Evolutionary conservation across 2,888 invertebrate species (phyloP), one percentile per base, ranked within the genome.

Genomic region (Melanchra persicariae): DNA sequence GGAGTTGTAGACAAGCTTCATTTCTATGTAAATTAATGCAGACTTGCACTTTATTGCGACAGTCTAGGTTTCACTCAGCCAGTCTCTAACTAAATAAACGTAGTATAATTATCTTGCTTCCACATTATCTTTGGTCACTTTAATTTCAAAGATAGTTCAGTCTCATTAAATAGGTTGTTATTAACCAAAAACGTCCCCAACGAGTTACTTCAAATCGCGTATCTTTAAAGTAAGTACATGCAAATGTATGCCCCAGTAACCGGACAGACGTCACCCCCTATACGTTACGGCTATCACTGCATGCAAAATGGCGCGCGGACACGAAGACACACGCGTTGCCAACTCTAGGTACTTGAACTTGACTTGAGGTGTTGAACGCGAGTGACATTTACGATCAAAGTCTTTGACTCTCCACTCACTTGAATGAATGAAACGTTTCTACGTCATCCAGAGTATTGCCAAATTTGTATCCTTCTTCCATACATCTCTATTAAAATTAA

Each of bases 261-360:
- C 88, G 92, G 91, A 90, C 88, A 85, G 79, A 88, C 92, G 92
- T 92, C 92, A 92, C 90, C 80, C 61, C 17, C 72, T 78, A 85
- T 86, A 86, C 87, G 84, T 88, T 82, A 77, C 78, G 69, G 66
- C 62, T 86, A 85, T 86, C 86, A 80, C 75, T 54, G 70, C 55
- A 76, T 81, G 26, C 47, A 71, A 61, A 86, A 91, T 88, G 89
- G 92, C 90, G 90, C 85, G 87, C 87, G 85, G 83, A 81, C 92
- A 93, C 90, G 92, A 90, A 89, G 87, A 87, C 63, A 87, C 65
- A 83, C 84, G 83, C 84, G 85, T 81, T 74, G 63, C 79, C 82
- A 77, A n/a, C 77, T 78, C 82, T 86, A 90, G 92, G 92, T 93
- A 93, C 93, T 94, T 95, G 94, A 95, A 95, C 95, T 95, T 93